Base-by-base conservation (phyloP, 1,140 invertebrate species). In the Ostrea denselamellosa region DNA sequence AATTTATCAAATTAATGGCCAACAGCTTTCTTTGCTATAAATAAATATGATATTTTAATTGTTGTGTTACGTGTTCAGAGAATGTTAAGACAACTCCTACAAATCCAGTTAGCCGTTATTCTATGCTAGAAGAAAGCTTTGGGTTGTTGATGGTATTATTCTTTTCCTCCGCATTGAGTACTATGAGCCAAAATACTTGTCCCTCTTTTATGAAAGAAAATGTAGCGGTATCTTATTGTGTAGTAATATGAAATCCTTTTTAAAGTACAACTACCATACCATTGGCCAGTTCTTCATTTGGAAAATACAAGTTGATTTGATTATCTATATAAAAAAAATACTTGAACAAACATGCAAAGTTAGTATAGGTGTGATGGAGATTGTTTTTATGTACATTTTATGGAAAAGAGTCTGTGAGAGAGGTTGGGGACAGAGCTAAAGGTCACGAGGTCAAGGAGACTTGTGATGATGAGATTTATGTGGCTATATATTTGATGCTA, bases 401-500 rank as follows among this genome's bases (percentile, higher is more conserved):
- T 77, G 25, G 8, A 14, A 77, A 77, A 12, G 14, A 62, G 17
- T 62, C n/a, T 62, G 56, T 28, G 68, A 28, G 28, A 77, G 28
- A 25, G 68, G 22, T 77, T 25, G 28, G 14, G 68, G 68, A 77
- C 68, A 25, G 12, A 44, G 34, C 34, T 44, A 44, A 44, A 44
- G 34, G 34, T 44, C n/a, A 62, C 7, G n/a, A 62, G 68, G 68
- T 34, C 28, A 77, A 14, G 22, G 28, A 34, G 68, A 77, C 68
- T 28, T 25, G 22, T 44, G 0, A 77, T 77, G 68, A 77, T 77
- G 68, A 77, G 68, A 77, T 77, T 77, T 77, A 14, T 77, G 28
- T 25, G 25, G 14, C 58, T 44, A 44, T 62, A 62, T 62, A 62
- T n/a, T 25, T 77, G 68, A 77, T 77, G 68, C 28, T 77, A 77